phyloP scores from a whole-genome alignment of 2,113 vertebrate genomes.

The Siniperca knerii region DNA sequence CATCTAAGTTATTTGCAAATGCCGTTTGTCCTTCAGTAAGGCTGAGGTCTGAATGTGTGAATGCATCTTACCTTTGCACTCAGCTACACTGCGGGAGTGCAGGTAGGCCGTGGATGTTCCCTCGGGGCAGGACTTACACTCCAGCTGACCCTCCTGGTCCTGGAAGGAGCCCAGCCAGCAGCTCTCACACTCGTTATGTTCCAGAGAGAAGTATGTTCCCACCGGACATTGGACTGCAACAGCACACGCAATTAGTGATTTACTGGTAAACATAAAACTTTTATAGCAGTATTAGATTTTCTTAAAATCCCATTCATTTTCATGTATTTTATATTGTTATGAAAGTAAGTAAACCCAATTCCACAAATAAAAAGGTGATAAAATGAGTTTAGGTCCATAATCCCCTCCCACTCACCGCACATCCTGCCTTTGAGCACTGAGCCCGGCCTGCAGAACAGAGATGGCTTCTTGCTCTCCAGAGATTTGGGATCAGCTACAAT shows the following conservation, averaged over 20 bases:
- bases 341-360: neutral
- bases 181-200: constrained; percentile 92
- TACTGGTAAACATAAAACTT: neutral
- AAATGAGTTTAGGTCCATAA: neutral
- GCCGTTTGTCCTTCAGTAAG: neutral
- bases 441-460: constrained; percentile 94
- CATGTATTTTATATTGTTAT: neutral
- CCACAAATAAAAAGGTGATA: neutral
- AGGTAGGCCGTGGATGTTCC: constrained; percentile 93
- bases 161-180: constrained; percentile 95
- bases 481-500: constrained; percentile 94
- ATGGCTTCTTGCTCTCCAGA: constrained; percentile 90
- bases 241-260: constrained; percentile 5
- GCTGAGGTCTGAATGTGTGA: neutral
- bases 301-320: neutral
- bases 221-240: constrained; percentile 93
- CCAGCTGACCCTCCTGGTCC: constrained; percentile 93
- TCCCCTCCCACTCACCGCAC: constrained; percentile 90
- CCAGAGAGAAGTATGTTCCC: constrained; percentile 94
- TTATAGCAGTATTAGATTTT: neutral
- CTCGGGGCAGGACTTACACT: constrained; percentile 92
- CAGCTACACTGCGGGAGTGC: constrained; percentile 90
- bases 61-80: constrained; percentile 91
- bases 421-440: constrained; percentile 94
- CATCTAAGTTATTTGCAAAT: neutral